A percentile compares a stretch with the other conserved stretches of the same genome.
These are phyloP conservation scores for Paratilapia polleni DNA, from an alignment of 2,113 vertebrate genomes.

Conservation along the genomic window DNA sequence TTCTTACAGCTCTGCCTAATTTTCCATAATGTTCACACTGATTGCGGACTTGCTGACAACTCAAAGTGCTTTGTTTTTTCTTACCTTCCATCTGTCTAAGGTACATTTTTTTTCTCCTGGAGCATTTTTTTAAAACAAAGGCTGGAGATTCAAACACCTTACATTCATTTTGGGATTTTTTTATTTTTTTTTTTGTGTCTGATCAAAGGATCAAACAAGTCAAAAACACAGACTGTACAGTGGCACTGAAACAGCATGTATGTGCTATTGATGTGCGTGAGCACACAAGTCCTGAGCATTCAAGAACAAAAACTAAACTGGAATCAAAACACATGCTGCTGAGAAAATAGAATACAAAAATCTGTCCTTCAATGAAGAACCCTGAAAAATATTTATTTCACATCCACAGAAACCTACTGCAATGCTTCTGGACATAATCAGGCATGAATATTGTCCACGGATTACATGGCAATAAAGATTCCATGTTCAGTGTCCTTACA, in stretches of 20 bases:
- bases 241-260: constrained; percentile 1
- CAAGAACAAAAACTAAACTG: background rate
- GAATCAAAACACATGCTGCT: background rate
- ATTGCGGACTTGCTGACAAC: constrained; percentile 41
- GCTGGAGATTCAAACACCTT: constrained; percentile 33
- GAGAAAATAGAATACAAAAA: background rate
- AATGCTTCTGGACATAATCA: background rate
- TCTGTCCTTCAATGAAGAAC: background rate
- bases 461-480: background rate
- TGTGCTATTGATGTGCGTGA: background rate
- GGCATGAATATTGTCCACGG: background rate
- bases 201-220: constrained; percentile 43
- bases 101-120: background rate
- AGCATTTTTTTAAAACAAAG: constrained; percentile 40
- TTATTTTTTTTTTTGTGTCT: constrained; percentile 1
- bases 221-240: constrained; percentile 18
- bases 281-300: background rate
- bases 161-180: constrained; percentile 31
- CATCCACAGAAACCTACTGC: background rate
- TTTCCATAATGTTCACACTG: constrained; percentile 32
- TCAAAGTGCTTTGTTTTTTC: constrained; percentile 35
- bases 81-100: background rate
- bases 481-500: constrained; percentile 8
- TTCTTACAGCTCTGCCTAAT: constrained; percentile 22
- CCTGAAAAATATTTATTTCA: background rate